A percentile compares a stretch with the other conserved stretches of the same genome.
phyloP scores from a whole-genome alignment of 2,888 invertebrate genomes.

The Bedellia somnulentella region DNA sequence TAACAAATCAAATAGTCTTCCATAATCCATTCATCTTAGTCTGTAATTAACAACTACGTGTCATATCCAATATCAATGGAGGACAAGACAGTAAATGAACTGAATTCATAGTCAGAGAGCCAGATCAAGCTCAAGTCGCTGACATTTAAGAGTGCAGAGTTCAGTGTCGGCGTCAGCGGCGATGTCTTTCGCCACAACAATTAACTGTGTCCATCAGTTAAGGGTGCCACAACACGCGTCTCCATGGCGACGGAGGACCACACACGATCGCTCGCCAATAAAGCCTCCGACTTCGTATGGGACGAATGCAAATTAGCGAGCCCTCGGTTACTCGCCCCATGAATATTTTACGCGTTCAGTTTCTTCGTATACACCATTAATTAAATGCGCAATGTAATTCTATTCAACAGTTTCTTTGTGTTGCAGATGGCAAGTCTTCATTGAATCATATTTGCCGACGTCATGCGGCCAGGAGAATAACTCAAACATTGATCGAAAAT shows the following conservation, averaged over 20 bases:
- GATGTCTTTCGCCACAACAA: slow-evolving; percentile 32
- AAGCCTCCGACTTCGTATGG: slow-evolving; percentile 22
- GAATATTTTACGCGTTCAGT: slow-evolving; percentile 32
- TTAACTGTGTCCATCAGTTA: slow-evolving; percentile 51
- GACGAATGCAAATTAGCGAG: slow-evolving; percentile 30
- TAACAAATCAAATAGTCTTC: too few relatives aligned
- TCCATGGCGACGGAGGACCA: slow-evolving; percentile 49
- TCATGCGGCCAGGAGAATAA: too few relatives aligned
- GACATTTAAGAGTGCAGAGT: slow-evolving; percentile 31
- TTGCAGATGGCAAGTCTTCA: too few relatives aligned
- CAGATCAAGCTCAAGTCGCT: too few relatives aligned
- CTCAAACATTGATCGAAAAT: too few relatives aligned
- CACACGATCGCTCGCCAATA: slow-evolving; percentile 34
- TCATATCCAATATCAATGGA: too few relatives aligned
- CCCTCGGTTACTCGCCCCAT: slow-evolving; percentile 26
- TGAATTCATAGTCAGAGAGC: too few relatives aligned
- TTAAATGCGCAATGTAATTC: slow-evolving; percentile 18
- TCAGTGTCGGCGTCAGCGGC: slow-evolving; percentile 17
- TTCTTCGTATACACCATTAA: slow-evolving; percentile 26
- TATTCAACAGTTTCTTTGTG: too few relatives aligned
- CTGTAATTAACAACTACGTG: too few relatives aligned
- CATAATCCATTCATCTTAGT: too few relatives aligned
- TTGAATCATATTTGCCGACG: too few relatives aligned
- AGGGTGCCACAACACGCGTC: slow-evolving; percentile 20
- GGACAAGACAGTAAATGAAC: too few relatives aligned